These are phyloP conservation scores for Hippocampus mohnikei DNA, from an alignment of 2,113 vertebrate species.

Conservation along the genomic window DNA sequence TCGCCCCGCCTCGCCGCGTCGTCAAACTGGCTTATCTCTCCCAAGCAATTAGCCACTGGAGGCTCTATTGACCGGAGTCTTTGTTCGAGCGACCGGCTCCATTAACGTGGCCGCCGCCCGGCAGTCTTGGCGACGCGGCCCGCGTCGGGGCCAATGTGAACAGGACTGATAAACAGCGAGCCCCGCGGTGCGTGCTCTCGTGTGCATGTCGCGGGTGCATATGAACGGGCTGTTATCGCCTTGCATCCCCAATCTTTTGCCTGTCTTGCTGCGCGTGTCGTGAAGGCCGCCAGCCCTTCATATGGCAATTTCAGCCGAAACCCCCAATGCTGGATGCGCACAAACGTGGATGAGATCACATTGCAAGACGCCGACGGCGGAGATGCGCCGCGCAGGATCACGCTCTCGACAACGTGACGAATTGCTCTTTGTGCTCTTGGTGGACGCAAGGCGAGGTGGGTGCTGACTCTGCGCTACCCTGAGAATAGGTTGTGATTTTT, in stretches of 20 bases:
- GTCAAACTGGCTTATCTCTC: constrained; percentile 75
- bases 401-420: constrained; percentile 19
- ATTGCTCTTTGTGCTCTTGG: not conserved
- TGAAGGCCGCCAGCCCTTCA: constrained; percentile 15
- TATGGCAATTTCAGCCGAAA: constrained; percentile 20
- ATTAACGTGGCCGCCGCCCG: constrained; percentile 65
- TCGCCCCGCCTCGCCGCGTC: constrained; percentile 58
- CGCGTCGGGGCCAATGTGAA: constrained; percentile 68
- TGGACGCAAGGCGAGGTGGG: not conserved
- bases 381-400: constrained; percentile 20
- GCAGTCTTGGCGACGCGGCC: constrained; percentile 55
- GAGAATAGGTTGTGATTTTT: too few relatives aligned
- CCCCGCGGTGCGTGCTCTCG: constrained; percentile 30
- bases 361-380: constrained; percentile 11
- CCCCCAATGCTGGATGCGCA: constrained; percentile 7
- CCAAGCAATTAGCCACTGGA: constrained; percentile 76
- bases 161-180: constrained; percentile 67
- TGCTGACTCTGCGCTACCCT: not conserved
- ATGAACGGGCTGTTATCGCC: constrained; percentile 32
- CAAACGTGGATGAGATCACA: constrained; percentile 13
- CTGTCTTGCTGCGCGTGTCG: not conserved
- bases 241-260: constrained; percentile 3
- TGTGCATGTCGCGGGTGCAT: constrained; percentile 25
- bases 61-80: constrained; percentile 74
- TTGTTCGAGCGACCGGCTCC: constrained; percentile 69